These are phyloP conservation scores for Drosophila sordidula DNA, from an alignment of 2,888 invertebrate species.

Conservation along the genomic window DNA sequence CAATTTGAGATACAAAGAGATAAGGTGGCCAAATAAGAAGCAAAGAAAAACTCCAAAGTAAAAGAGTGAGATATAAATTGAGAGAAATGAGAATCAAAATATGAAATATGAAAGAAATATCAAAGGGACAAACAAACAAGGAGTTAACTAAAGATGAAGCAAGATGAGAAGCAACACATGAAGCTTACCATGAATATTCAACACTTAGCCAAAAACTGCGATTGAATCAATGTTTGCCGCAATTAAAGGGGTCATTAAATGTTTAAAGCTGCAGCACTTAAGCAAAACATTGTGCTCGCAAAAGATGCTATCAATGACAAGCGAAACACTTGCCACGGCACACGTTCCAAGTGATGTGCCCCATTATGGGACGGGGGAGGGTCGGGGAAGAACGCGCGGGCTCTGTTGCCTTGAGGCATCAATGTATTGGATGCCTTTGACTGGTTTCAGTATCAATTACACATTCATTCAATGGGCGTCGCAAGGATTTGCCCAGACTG, in stretches of 20 bases:
- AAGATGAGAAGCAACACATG: no score
- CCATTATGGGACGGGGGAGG: background rate
- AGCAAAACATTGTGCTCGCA: conserved; percentile 20
- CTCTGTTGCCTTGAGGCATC: conserved; percentile 28
- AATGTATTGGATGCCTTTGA: conserved; percentile 62
- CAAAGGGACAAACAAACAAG: background rate
- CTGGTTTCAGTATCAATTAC: conserved; percentile 75
- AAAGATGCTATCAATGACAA: conserved; percentile 49
- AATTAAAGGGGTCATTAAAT: conserved; percentile 24
- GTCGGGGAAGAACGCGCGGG: no score
- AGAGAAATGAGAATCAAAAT: background rate
- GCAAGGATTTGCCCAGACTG: conserved; percentile 57
- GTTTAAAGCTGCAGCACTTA: conserved; percentile 36
- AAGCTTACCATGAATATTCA: background rate
- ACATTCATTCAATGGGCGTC: conserved; percentile 69
- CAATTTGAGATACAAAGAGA: background rate
- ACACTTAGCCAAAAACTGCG: background rate
- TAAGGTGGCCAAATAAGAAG: background rate
- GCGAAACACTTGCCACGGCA: conserved; percentile 42
- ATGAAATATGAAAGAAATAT: background rate
- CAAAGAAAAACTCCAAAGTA: background rate
- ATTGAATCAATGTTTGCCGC: conserved; percentile 15
- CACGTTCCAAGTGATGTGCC: conserved; percentile 3
- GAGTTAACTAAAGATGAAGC: background rate
- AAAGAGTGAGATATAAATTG: background rate